These are phyloP conservation scores for Conus canariensis DNA, from an alignment of 2,888 invertebrate species.

Conservation along the genomic window DNA sequence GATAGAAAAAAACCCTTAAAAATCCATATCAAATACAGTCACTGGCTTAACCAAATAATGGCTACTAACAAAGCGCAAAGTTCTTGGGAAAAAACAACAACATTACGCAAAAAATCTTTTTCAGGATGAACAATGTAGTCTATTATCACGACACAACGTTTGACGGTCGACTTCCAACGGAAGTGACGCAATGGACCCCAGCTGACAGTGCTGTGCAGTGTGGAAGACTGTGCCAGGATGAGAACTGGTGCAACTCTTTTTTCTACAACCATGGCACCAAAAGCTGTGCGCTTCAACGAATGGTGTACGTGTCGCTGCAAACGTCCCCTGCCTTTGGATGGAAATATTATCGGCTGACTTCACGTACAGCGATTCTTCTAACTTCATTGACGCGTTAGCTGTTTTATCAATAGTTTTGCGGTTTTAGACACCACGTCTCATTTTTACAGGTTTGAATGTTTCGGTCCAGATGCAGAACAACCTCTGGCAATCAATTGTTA, in stretches of 20 bases:
- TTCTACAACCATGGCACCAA: background rate
- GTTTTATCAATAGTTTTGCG: background rate
- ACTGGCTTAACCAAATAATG: background rate
- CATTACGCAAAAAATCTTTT: background rate
- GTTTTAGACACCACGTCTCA: background rate
- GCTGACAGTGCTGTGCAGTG: background rate
- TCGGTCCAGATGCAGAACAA: too few species aligned
- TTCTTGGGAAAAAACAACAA: background rate
- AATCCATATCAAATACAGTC: background rate
- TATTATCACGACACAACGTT: background rate
- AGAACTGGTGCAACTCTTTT: background rate
- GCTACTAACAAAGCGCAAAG: background rate
- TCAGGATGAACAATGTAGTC: background rate
- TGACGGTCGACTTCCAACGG: background rate
- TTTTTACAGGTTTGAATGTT: background rate
- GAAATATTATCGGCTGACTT: background rate
- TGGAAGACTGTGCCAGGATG: slow-evolving; percentile 5
- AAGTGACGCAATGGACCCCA: background rate
- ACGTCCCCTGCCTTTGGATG: background rate
- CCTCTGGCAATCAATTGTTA: too few species aligned
- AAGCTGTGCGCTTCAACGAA: background rate
- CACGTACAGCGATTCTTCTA: background rate
- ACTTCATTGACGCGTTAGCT: too few species aligned
- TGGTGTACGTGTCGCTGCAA: slow-evolving; percentile 2
- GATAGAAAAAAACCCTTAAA: background rate